phyloP scores from a whole-genome alignment of 2,888 invertebrate genomes.

The Willowsia nigromaculata region DNA sequence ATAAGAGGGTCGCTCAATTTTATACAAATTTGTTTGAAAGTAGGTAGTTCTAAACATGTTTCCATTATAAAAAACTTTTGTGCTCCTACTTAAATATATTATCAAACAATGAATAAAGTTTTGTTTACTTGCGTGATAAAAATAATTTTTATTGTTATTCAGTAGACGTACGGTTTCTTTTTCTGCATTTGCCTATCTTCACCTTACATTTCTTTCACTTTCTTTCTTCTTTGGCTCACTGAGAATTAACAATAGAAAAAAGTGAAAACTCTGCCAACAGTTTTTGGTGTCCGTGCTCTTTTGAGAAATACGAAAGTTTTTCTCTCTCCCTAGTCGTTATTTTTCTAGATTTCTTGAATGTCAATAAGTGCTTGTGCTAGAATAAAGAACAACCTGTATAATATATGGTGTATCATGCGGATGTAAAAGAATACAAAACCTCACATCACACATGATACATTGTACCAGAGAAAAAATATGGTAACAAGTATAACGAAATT shows the following conservation, averaged over 20 bases:
- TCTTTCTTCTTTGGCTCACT: neutral
- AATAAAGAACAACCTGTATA: no score
- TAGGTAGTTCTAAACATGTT: no score
- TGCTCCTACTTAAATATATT: neutral
- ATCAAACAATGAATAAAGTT: neutral
- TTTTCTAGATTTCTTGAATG: neutral
- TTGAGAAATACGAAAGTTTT: slow-evolving; percentile 10
- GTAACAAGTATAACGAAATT: neutral
- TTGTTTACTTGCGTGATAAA: neutral
- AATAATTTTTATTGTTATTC: slow-evolving; percentile 43
- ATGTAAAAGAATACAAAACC: neutral
- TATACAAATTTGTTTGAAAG: no score
- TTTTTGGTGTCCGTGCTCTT: slow-evolving; percentile 32
- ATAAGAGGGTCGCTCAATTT: no score
- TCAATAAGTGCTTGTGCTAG: no score
- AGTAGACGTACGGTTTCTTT: slow-evolving; percentile 24
- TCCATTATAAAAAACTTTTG: no score
- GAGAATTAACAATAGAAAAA: slow-evolving; percentile 37
- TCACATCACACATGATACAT: slow-evolving; percentile 22
- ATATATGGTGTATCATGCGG: no score
- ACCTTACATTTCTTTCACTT: slow-evolving; percentile 32
- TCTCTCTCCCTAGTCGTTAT: neutral
- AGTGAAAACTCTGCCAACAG: neutral
- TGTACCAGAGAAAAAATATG: no score
- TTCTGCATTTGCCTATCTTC: no score